Evolutionary conservation across 2,888 invertebrate species (phyloP).

Genomic region (Drosophila anomalata): DNA sequence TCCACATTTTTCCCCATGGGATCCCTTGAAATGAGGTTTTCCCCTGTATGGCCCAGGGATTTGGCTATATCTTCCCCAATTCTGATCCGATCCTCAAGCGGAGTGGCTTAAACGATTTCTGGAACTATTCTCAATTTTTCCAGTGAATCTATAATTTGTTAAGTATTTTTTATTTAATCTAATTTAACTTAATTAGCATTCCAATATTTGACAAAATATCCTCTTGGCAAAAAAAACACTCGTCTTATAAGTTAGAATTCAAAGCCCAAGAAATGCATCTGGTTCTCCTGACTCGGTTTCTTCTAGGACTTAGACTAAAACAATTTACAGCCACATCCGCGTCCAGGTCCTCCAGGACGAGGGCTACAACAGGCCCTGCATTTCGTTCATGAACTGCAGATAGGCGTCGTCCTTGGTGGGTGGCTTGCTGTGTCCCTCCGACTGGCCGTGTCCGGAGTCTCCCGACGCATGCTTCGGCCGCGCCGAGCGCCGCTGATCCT

Average conservation of each 20-base stretch:
- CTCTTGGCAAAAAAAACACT: background rate
- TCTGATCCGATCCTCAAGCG: no score
- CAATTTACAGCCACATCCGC: conserved; percentile 6
- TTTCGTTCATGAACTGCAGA: conserved; percentile 99
- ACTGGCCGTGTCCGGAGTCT: conserved; percentile 75
- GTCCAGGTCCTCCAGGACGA: background rate
- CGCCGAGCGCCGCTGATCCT: conserved; percentile 87
- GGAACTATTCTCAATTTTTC: no score
- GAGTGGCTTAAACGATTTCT: no score
- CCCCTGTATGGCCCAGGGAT: no score
- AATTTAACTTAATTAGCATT: conserved; percentile 1
- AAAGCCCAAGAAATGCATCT: conserved; percentile 1
- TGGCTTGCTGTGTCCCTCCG: conserved; percentile 82
- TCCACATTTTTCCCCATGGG: no score
- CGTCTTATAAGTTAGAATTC: no score
- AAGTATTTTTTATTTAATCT: background rate
- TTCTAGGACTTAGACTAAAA: conserved; percentile 26
- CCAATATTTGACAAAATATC: background rate
- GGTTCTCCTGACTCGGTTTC: conserved; percentile 22
- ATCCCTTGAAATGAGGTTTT: no score
- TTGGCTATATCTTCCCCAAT: no score
- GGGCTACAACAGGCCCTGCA: conserved; percentile 94
- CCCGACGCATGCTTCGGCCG: conserved; percentile 84
- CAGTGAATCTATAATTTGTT: background rate
- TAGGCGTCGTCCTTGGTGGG: conserved; percentile 98